These are phyloP conservation scores for Hippoglossus stenolepis DNA, from an alignment of 2,113 vertebrate genomes.

Conservation along the genomic window DNA sequence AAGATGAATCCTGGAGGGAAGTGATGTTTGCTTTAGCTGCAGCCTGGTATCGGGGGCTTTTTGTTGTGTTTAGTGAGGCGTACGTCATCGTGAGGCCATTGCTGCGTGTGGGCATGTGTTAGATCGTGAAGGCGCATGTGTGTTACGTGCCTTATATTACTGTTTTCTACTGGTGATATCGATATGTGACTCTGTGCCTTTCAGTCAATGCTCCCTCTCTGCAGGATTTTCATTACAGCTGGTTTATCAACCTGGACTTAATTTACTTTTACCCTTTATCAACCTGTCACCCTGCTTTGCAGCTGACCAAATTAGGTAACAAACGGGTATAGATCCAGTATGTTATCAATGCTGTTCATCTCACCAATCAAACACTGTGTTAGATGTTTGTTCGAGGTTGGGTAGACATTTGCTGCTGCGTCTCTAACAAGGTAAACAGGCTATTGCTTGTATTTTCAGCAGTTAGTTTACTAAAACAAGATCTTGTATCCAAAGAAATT, in stretches of 20 bases:
- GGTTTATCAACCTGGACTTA: background rate
- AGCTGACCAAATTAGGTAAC: constrained; percentile 34
- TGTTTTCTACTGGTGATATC: background rate
- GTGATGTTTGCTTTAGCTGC: constrained; percentile 30
- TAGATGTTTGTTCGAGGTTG: background rate
- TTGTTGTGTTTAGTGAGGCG: constrained; percentile 16
- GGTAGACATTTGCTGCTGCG: background rate
- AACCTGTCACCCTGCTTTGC: constrained; percentile 38
- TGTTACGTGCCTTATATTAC: background rate
- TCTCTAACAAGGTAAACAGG: background rate
- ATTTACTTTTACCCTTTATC: background rate
- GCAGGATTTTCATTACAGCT: background rate
- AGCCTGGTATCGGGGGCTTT: constrained; percentile 2
- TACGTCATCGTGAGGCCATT: background rate
- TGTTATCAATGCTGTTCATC: constrained; percentile 38
- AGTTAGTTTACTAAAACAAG: background rate
- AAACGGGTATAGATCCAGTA: background rate
- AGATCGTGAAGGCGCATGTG: background rate
- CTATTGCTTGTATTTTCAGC: background rate
- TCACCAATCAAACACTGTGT: background rate
- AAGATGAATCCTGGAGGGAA: constrained; percentile 14
- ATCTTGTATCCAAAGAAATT: constrained; percentile 2
- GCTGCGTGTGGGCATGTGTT: background rate
- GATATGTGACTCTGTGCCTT: background rate
- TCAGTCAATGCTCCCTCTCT: background rate